Evolutionary conservation across 1,140 invertebrate genomes (phyloP).

Genomic region (Drosophila subobscura): DNA sequence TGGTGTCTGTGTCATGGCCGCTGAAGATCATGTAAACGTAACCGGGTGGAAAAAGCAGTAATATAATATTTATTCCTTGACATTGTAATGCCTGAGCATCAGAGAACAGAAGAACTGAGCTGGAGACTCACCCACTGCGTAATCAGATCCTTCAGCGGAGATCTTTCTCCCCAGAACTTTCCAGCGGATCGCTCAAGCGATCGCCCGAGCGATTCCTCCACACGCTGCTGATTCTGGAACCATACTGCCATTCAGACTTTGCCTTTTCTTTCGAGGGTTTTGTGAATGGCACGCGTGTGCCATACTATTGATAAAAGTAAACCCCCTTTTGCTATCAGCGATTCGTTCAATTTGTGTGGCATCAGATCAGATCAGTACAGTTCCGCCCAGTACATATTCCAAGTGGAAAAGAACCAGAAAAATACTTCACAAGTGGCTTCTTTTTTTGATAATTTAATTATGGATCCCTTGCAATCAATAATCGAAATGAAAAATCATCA

Average conservation of each 20-base stretch:
- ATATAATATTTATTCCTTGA: slow-evolving; percentile 45
- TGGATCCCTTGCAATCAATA: background rate
- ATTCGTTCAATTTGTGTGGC: slow-evolving; percentile 12
- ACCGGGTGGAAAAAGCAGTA: slow-evolving; percentile 72
- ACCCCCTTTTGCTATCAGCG: slow-evolving; percentile 35
- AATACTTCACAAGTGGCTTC: slow-evolving; percentile 9
- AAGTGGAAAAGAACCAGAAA: slow-evolving; percentile 31
- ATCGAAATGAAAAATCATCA: slow-evolving; percentile 25
- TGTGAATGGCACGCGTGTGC: slow-evolving; percentile 4
- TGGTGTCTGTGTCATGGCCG: slow-evolving; percentile 46
- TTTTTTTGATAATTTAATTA: slow-evolving; percentile 44
- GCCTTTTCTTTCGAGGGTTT: slow-evolving; percentile 14
- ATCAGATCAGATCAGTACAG: slow-evolving; percentile 10
- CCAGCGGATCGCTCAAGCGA: slow-evolving; percentile 8
- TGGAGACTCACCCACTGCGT: slow-evolving; percentile 24
- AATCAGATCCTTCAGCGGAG: slow-evolving; percentile 32
- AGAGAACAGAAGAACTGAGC: background rate
- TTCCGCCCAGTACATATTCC: slow-evolving; percentile 1
- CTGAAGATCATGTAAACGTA: slow-evolving; percentile 77
- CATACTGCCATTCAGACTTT: slow-evolving; percentile 35
- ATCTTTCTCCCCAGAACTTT: slow-evolving; percentile 20
- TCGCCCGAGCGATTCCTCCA: slow-evolving; percentile 4
- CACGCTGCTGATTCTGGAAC: slow-evolving; percentile 30
- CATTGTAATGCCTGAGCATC: slow-evolving; percentile 63
- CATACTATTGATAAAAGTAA: slow-evolving; percentile 48